Evolutionary conservation across 2,113 vertebrate species (phyloP), one percentile per base, ranked within the genome.

Genomic region (Xenotilapia leptura): DNA sequence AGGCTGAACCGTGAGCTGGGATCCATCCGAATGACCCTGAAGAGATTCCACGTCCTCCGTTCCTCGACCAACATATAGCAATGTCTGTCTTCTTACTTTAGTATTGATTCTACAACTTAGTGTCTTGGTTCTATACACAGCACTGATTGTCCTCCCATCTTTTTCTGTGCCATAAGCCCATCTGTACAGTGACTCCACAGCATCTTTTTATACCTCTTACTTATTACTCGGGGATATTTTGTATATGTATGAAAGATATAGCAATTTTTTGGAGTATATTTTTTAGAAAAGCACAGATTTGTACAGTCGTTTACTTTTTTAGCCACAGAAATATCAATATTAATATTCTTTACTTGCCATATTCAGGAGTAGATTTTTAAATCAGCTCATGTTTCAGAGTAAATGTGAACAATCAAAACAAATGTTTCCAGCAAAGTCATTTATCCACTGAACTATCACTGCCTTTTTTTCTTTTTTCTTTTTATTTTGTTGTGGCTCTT

Each of bases 21-120:
- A 12, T 98, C 96, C 15, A 96, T 99, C 89, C 97, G 99, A 40
- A 99, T 99, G 98, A 99, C 97, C 17, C 95, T 99, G 92, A 99
- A 99, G 95, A 97, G 96, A 90, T 98, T 98, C 86, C 97, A 98
- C 23, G 92, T 99, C 89, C 95, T 99, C 68, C 97, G 97, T 51
- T 97, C 98, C 65, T 99, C 98, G 85, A 96, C 97, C 73, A 98
- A 98, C 90, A 96, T 97, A n/a, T 99, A 96, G 95, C 96, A 91
- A 92, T 49, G 87, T 93, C 93, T 89, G 85, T 87, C 82, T 62
- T 90, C 83, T 56, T 83, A 62, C 70, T 85, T 75, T 15, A 49
- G 31, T 83, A 38, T 84, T 89, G 45, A 51, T 77, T 19, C 73
- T 77, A 77, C 15, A 77, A 77, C 45, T 51, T 86, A 68, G 84